phyloP scores from a whole-genome alignment of 1,140 invertebrate genomes.

The Drosophila leontia region DNA sequence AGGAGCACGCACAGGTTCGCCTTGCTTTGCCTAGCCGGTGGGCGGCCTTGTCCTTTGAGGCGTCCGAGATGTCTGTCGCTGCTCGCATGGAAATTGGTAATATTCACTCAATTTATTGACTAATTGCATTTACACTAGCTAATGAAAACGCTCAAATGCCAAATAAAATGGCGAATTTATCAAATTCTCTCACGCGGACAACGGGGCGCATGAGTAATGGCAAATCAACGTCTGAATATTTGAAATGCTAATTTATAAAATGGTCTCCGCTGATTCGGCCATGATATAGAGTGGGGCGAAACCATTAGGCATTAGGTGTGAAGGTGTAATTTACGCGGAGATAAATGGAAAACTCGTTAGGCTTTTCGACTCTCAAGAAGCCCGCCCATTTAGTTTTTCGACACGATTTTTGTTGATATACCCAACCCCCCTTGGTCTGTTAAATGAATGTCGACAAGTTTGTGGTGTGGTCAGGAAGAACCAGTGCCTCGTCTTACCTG shows the following conservation, averaged over 20 bases:
- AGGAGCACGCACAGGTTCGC: slow-evolving; percentile 36
- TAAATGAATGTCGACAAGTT: slow-evolving; percentile 43
- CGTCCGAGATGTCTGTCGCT: slow-evolving; percentile 6
- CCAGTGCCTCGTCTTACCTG: slow-evolving; percentile 4
- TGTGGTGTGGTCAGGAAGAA: slow-evolving; percentile 12
- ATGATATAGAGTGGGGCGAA: slow-evolving; percentile 9
- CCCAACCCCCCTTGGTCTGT: slow-evolving; percentile 10
- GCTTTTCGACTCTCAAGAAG: not conserved
- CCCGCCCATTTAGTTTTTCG: slow-evolving; percentile 20
- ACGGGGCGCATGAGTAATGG: slow-evolving; percentile 51
- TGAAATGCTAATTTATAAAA: slow-evolving; percentile 65
- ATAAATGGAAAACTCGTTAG: slow-evolving; percentile 45
- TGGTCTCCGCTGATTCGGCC: slow-evolving; percentile 34
- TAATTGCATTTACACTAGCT: slow-evolving; percentile 75
- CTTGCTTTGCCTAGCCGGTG: slow-evolving; percentile 1
- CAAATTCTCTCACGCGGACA: slow-evolving; percentile 58
- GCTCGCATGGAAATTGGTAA: slow-evolving; percentile 70
- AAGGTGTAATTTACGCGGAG: slow-evolving; percentile 49
- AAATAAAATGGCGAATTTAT: slow-evolving; percentile 80
- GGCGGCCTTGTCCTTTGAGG: slow-evolving; percentile 39
- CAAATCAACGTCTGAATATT: slow-evolving; percentile 64
- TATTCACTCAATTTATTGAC: slow-evolving; percentile 81
- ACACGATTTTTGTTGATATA: not conserved
- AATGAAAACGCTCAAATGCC: slow-evolving; percentile 69
- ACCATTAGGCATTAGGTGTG: slow-evolving; percentile 31